A percentile compares a stretch with the other conserved stretches of the same genome.
phyloP scores from a whole-genome alignment of 1,140 invertebrate genomes.

The Condylostylus longicornis region DNA sequence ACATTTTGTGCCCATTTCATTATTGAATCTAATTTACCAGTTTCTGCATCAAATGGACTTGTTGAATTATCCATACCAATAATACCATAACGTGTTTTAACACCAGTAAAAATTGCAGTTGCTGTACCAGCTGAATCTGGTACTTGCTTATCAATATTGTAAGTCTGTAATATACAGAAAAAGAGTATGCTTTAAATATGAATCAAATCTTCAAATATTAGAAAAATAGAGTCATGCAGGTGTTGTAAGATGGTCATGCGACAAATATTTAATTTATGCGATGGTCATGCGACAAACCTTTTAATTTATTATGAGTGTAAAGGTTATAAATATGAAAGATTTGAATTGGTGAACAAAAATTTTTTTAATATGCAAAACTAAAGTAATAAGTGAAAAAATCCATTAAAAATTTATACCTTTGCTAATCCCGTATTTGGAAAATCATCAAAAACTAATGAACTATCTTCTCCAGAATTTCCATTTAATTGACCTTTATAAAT shows the following conservation, averaged over 20 bases:
- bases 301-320: too few relatives aligned
- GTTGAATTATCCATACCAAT: conserved; percentile 48
- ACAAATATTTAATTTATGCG: too few relatives aligned
- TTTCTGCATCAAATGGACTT: conserved; percentile 32
- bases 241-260: too few relatives aligned
- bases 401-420: conserved; percentile 31
- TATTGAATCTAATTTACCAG: conserved; percentile 39
- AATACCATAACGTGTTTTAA: conserved; percentile 50
- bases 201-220: too few relatives aligned
- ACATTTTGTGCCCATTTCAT: conserved; percentile 49
- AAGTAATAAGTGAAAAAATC: background rate
- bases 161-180: conserved; percentile 41
- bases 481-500: conserved; percentile 46
- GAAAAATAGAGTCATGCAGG: too few relatives aligned
- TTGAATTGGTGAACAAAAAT: too few relatives aligned
- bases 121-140: conserved; percentile 65
- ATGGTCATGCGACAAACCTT: too few relatives aligned
- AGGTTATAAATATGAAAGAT: too few relatives aligned
- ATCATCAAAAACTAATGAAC: conserved; percentile 51
- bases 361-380: too few relatives aligned
- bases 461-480: conserved; percentile 44
- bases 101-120: conserved; percentile 56
- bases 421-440: conserved; percentile 56
- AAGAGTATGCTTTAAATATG: too few relatives aligned
- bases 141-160: conserved; percentile 56